Base-by-base conservation (phyloP, 2,888 invertebrate species). In the Aspidapion aeneum region DNA sequence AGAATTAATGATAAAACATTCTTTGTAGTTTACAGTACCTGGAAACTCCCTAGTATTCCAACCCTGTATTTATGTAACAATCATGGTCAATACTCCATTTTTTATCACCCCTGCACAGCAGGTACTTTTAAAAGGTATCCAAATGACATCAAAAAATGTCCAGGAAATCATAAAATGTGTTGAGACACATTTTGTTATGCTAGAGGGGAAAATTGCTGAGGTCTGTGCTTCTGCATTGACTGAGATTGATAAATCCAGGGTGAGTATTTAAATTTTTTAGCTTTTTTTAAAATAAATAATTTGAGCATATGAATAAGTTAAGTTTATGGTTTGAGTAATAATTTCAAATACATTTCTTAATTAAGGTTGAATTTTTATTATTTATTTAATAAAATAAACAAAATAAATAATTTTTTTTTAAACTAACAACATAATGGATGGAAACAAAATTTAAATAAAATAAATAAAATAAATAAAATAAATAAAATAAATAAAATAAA, bases 81-180 rank as follows among this genome's bases (percentile, higher is more conserved):
- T 92, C 71, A 87, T 91, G 75, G 90, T 88, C 3, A 90, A 91
- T 78, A 89, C 89, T 16, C 90, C 91, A 60, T 89, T 90, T 78
- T 85, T 89, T 71, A 84, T 85, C 66, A 87, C 85, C 71, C 86
- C 87, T 21, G 86, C 87, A 19, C 90, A 90, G 76, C 88, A 90
- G 83, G 89, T 90, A 58, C 78, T 90, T 70, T 84, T 88, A 22
- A 89, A 90, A 78, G 90, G 91, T 56, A 86, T 88, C 78, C 80
- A 85, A 66, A 80, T 90, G 61, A 86, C 85, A 54, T 75, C 78
- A 59, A 78, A 81, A 63, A 90, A 89, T 76, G 78, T 90, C 56
- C 80, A 81, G 57, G 79, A 81, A 61, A 83, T 90, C 62, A 78
- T 90, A 63, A 79, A 80, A 61, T 81, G 81, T 58, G 82, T 90